Evolutionary conservation across 2,888 invertebrate species (phyloP).

Genomic region (Netelia virgata): DNA sequence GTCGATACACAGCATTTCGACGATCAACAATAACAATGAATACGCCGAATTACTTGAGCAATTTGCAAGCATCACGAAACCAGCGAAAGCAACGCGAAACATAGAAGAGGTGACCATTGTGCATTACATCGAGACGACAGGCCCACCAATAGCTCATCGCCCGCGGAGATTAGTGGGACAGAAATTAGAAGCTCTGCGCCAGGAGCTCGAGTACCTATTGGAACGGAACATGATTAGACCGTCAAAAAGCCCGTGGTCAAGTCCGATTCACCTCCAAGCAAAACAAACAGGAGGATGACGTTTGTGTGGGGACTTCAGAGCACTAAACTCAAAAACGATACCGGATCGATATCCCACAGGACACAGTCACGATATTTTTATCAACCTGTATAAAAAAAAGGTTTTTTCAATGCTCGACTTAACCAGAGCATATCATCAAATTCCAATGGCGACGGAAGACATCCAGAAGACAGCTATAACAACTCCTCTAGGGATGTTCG

Average conservation of each 20-base stretch:
- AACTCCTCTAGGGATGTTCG: not conserved
- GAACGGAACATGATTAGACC: slow-evolving; percentile 78
- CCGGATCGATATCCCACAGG: slow-evolving; percentile 74
- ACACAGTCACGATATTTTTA: slow-evolving; percentile 73
- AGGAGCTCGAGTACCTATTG: too few species aligned
- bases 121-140: not conserved
- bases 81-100: slow-evolving; percentile 23
- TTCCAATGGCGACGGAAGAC: not conserved
- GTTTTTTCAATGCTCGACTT: slow-evolving; percentile 64
- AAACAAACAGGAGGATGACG: slow-evolving; percentile 68
- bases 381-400: slow-evolving; percentile 63
- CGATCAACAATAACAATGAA: not conserved
- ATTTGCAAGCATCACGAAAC: slow-evolving; percentile 4
- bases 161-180: slow-evolving; percentile 75
- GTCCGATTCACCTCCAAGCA: slow-evolving; percentile 76
- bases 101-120: not conserved
- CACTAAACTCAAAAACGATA: slow-evolving; percentile 72
- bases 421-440: slow-evolving; percentile 41
- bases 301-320: slow-evolving; percentile 72
- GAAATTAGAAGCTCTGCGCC: slow-evolving; percentile 69
- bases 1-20: slow-evolving; percentile 12
- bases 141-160: slow-evolving; percentile 68
- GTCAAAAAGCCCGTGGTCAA: slow-evolving; percentile 81
- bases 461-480: slow-evolving; percentile 4
- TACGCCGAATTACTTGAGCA: not conserved